These are phyloP conservation scores for Capra hircus DNA, from an alignment of 2,113 vertebrate genomes.

Conservation along the genomic window DNA sequence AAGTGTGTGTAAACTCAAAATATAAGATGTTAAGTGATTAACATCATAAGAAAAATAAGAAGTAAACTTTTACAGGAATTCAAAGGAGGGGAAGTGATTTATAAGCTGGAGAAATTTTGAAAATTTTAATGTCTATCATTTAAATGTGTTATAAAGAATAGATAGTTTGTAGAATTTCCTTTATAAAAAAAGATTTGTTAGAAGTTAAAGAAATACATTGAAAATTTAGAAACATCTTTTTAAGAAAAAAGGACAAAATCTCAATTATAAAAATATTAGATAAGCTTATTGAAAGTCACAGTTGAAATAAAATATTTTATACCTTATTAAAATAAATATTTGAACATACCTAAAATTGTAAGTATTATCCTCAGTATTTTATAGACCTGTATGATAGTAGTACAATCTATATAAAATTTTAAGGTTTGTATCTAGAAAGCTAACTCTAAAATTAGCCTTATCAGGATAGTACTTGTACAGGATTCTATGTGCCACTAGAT, in stretches of 20 bases:
- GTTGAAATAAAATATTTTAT: background rate
- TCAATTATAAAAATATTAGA: background rate
- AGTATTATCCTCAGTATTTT: background rate
- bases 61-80: background rate
- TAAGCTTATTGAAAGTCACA: background rate
- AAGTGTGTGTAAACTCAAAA: background rate
- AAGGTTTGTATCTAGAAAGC: background rate
- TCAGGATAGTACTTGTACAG: background rate
- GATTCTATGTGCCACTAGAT: background rate
- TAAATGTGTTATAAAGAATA: background rate
- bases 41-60: background rate
- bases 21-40: background rate
- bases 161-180: background rate
- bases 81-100: background rate
- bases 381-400: background rate
- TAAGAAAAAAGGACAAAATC: background rate
- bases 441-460: background rate
- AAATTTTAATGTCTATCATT: background rate
- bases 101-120: background rate
- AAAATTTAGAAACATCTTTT: background rate
- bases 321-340: background rate
- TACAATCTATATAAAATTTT: background rate
- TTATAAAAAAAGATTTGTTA: background rate
- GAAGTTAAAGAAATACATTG: background rate
- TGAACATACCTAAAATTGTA: background rate